Evolutionary conservation across 1,140 invertebrate genomes (phyloP).

Genomic region (Panagrolaimus sp.): DNA sequence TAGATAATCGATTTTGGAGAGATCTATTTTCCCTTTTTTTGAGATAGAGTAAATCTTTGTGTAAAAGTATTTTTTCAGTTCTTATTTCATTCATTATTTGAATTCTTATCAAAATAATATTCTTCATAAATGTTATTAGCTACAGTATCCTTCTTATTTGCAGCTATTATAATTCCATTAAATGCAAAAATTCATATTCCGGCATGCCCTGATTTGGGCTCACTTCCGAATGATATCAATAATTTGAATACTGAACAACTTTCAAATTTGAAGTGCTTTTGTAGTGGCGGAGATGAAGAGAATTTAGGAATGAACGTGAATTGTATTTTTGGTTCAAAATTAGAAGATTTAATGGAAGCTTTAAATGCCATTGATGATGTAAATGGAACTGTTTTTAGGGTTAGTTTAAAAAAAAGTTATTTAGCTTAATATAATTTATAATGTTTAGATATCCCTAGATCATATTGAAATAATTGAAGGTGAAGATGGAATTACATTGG

Average conservation of each 20-base stretch:
- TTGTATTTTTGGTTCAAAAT: constrained; percentile 43
- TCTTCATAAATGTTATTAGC: too few species aligned
- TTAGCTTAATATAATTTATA: background rate
- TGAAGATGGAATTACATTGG: background rate
- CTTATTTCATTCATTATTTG: too few species aligned
- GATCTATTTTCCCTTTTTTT: too few species aligned
- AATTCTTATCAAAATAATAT: too few species aligned
- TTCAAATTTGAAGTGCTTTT: constrained; percentile 21
- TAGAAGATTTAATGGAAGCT: constrained; percentile 30
- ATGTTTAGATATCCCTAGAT: constrained; percentile 22
- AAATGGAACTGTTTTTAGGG: constrained; percentile 30
- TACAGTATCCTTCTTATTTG: too few species aligned
- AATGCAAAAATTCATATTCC: constrained; percentile 10
- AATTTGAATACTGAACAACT: constrained; percentile 20
- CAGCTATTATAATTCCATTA: background rate
- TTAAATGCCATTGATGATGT: constrained; percentile 18
- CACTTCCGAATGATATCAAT: constrained; percentile 5
- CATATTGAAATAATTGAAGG: constrained; percentile 23
- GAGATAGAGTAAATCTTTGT: too few species aligned
- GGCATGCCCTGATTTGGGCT: constrained; percentile 19
- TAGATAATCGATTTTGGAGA: too few species aligned
- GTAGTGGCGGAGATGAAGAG: background rate
- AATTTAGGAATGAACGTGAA: constrained; percentile 22
- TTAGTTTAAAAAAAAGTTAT: constrained; percentile 10
- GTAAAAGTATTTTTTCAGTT: too few species aligned